Evolutionary conservation across 2,888 invertebrate genomes (phyloP).

Genomic region (Chaetogeoica ovagalla): DNA sequence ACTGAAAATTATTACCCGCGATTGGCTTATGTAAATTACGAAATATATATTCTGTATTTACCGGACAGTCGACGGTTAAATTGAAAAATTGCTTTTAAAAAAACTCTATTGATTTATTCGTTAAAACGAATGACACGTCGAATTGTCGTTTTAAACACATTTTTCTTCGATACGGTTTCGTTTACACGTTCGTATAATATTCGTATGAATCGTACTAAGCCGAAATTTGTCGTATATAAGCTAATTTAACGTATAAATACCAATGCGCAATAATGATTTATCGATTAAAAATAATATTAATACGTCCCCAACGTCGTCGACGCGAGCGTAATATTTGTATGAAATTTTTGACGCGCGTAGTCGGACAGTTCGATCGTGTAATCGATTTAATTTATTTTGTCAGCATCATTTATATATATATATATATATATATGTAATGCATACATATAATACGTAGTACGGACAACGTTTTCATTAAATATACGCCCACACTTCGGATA

Average conservation of each 20-base stretch:
- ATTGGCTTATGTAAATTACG: too few species aligned
- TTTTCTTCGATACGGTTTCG: not conserved
- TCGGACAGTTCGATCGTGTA: constrained; percentile 17
- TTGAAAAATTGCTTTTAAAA: not conserved
- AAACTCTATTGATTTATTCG: not conserved
- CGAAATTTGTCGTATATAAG: too few species aligned
- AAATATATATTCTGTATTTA: too few species aligned
- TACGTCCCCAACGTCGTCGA: too few species aligned
- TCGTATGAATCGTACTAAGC: too few species aligned
- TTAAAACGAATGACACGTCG: constrained; percentile 6
- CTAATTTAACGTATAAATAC: too few species aligned
- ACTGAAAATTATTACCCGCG: too few species aligned
- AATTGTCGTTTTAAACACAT: not conserved
- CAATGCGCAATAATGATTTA: not conserved
- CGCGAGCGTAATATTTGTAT: not conserved
- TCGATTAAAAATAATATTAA: not conserved
- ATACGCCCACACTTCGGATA: too few species aligned
- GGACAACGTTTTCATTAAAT: too few species aligned
- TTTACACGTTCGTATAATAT: too few species aligned
- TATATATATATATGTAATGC: too few species aligned
- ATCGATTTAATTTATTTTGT: not conserved
- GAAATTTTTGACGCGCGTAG: constrained; percentile 5
- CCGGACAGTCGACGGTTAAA: not conserved
- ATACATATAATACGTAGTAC: not conserved
- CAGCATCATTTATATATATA: not conserved